Conservation (phyloP, 2,113 vertebrate species). For the Ginglymostoma cirratum region DNA sequence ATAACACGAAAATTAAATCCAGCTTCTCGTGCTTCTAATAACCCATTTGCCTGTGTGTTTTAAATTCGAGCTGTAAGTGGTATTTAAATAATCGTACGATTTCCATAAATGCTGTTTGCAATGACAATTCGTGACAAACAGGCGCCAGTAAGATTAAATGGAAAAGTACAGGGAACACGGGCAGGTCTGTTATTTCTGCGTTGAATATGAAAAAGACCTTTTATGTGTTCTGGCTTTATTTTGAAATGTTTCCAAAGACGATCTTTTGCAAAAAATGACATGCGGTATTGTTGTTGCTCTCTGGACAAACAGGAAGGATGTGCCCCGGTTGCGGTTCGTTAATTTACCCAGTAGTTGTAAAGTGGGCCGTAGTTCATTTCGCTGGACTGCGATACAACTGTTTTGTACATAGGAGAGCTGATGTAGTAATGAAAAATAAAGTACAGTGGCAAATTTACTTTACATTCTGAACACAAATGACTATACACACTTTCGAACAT, state of each 20-base stretch:
- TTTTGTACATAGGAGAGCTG: too few relatives aligned
- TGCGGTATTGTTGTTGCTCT: neutral
- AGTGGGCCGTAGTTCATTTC: neutral
- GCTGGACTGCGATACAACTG: neutral
- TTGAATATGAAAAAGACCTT: neutral
- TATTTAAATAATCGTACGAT: neutral
- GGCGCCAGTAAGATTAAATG: neutral
- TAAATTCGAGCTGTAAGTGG: neutral
- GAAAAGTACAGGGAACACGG: neutral
- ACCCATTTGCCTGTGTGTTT: neutral
- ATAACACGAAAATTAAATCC: neutral
- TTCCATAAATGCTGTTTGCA: neutral
- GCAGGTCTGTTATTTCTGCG: neutral
- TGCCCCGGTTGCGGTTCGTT: neutral
- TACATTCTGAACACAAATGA: neutral
- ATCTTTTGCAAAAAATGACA: neutral
- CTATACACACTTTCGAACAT: neutral
- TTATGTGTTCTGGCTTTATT: neutral
- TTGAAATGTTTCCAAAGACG: neutral
- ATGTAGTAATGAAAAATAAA: neutral
- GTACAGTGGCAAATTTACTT: neutral
- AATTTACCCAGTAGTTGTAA: neutral
- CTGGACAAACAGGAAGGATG: neutral
- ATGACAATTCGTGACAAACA: neutral
- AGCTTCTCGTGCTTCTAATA: neutral